Evolutionary conservation across 2,113 vertebrate species (phyloP), one percentile per base, ranked within the genome.

Genomic region (Meleagris gallopavo): DNA sequence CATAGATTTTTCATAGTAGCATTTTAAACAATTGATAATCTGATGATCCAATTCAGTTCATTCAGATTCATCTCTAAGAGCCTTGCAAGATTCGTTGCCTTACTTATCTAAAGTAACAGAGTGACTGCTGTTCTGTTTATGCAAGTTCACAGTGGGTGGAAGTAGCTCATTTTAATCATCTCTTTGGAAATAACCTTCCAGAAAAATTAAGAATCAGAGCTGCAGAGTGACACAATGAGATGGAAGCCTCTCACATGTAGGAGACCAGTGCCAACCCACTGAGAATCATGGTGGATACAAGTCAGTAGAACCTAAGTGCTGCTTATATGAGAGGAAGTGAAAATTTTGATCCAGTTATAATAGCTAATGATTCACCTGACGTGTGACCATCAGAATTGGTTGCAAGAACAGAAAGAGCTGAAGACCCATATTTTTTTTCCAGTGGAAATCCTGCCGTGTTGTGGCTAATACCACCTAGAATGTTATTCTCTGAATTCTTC

Each of bases 141-240:
- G 72, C 27, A 50, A 75, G 34, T 29, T 76, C 15, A 15, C 72
- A 43, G 54, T 54, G 55, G 64, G 80, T 73, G 14, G 57, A 71
- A 83, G 40, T 8, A 70, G n/a, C 27, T 55, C 67, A 73, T 76
- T 83, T 79, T 64, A 90, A 8, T 86, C 2, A 21, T 36, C 43
- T 93, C 75, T 79, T 72, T 87, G 40, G 78, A 89, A 93, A 48
- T 69, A 87, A 79, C 27, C 57, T 89, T 52, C 43, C 43, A 66
- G 34, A 89, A 89, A 57, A 79, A 91, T n/a, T 19, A 80, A 79
- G 71, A 89, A 65, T 57, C 24, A 25, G 78, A 79, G 65, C 36
- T 85, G 40, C 36, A 79, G 36, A 24, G 58, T 40, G 30, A 73
- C 11, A 13, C 52, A 70, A 61, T 36, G 82, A 80, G 24, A 32